Evolutionary conservation across 2,888 invertebrate species (phyloP).

Genomic region (Euproctis similis): DNA sequence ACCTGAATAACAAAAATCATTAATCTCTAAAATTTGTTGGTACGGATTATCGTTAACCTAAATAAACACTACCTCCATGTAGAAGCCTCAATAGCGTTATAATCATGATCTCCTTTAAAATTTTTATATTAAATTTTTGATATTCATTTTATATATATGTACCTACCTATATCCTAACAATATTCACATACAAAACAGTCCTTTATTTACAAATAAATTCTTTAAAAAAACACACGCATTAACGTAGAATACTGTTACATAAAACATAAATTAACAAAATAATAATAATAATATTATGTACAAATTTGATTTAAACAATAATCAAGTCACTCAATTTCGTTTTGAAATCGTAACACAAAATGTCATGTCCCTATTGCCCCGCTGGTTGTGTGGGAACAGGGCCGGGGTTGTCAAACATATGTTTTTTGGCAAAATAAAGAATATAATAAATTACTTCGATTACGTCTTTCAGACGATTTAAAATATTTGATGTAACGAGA

Average conservation of each 20-base stretch:
- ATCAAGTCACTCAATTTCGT: conserved; percentile 17
- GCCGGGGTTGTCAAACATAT: too few species aligned
- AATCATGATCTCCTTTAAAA: too few species aligned
- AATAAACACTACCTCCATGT: too few species aligned
- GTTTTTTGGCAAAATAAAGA: conserved; percentile 24
- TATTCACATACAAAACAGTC: conserved; percentile 28
- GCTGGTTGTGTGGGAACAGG: too few species aligned
- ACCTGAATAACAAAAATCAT: too few species aligned
- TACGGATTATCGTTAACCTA: too few species aligned
- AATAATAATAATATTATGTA: conserved; percentile 15
- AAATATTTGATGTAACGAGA: background rate
- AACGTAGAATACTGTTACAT: conserved; percentile 53
- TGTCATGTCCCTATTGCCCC: conserved; percentile 22
- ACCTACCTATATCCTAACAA: conserved; percentile 23
- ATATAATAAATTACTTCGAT: conserved; percentile 18
- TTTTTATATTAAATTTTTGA: too few species aligned
- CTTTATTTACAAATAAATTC: conserved; percentile 30
- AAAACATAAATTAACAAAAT: conserved; percentile 31
- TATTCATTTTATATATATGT: too few species aligned
- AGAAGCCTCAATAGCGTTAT: too few species aligned
- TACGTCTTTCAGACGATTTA: conserved; percentile 18
- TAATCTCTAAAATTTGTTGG: too few species aligned
- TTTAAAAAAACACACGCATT: conserved; percentile 34
- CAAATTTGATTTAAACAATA: conserved; percentile 20
- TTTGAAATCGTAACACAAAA: conserved; percentile 16